Percentiles rank a stretch among this genome's conserved stretches.
Evolutionary conservation across 2,797 vertebrate species (phyloP).

Genomic region (Sitta carolinensis): DNA sequence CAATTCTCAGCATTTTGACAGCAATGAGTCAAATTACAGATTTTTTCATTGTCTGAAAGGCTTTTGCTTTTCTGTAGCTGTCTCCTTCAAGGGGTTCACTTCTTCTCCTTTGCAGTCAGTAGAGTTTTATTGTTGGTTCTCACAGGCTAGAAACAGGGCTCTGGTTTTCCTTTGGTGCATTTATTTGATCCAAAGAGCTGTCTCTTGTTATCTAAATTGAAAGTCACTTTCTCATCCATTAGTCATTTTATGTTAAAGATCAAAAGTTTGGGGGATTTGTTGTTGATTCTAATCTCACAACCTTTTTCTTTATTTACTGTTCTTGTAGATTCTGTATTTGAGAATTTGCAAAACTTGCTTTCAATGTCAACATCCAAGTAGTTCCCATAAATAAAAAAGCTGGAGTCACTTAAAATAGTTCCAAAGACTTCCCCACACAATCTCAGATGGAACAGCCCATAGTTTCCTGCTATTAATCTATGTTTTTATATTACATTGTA

Average conservation of each 20-base stretch:
- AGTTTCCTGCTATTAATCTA: constrained; percentile 62
- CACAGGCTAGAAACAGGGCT: neutral
- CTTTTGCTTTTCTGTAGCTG: neutral
- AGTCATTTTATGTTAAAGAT: constrained; percentile 48
- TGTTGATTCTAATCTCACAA: constrained; percentile 36
- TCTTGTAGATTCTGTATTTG: constrained; percentile 53
- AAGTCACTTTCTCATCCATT: constrained; percentile 65
- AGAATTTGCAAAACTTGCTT: constrained; percentile 68
- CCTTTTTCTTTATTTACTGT: constrained; percentile 61
- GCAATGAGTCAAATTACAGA: neutral
- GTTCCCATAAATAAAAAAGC: constrained; percentile 71
- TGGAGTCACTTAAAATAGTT: constrained; percentile 63
- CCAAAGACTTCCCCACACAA: constrained; percentile 37
- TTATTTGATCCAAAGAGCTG: constrained; percentile 26
- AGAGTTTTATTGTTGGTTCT: constrained; percentile 1
- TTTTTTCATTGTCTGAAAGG: neutral
- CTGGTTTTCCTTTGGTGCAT: constrained; percentile 15
- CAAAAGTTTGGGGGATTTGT: constrained; percentile 29
- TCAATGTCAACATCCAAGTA: constrained; percentile 60
- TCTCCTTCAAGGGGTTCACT: neutral
- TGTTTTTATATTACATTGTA: constrained; percentile 59
- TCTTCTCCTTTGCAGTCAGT: neutral
- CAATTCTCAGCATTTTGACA: constrained; percentile 6
- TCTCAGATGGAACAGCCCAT: constrained; percentile 45
- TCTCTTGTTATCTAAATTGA: constrained; percentile 55